Base-by-base conservation (phyloP, 2,888 invertebrate genomes). In the Scrobipalpa costella region DNA sequence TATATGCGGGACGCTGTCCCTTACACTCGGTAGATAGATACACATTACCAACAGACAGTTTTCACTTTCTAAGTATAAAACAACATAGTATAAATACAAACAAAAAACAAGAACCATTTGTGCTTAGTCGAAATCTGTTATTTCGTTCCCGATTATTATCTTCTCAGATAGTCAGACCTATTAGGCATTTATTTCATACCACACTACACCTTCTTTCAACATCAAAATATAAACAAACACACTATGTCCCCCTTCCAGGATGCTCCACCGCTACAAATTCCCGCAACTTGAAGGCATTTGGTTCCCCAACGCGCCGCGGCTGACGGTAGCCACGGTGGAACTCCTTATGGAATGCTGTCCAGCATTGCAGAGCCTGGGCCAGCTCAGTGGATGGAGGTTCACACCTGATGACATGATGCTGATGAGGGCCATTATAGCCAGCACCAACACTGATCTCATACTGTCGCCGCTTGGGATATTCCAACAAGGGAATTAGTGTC, bases 301-400 rank as follows among this genome's bases (percentile, higher is more conserved):
- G 94, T 94, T 95, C 70, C 94, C 94, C 1, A 92, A 93, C 73
- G 95, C 95, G 0, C 93, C 93, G 8, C 93, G 93, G 59, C 84
- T 95, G 34, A 94, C 95, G 0, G 80, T 90, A 5, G 92, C 92
- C 62, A 92, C 94, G 0, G 94, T 95, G 55, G 94, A 95, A 76
- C 80, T 94, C 11, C 82, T 95, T 55, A 94, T 95, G 93, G 94
- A 94, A 62, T 90, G 92, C 69, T 95, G 94, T 71, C 94, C 94
- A 0, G 94, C 94, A 69, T 84, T 95, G 52, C 93, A 85, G 72
- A 93, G 93, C 67, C 85, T 95, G 11, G 95, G 95, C 0, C 94
- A 95, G 77, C 80, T 95, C 17, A 94, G 93, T 57, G 94, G 94
- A 0, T 95, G 95, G 95, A 90, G 93, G 66, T 87, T 94, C 67